A percentile compares a stretch with the other conserved stretches of the same genome.
Conservation (phyloP, 1,140 invertebrate species). For the Berghia stephanieae region DNA sequence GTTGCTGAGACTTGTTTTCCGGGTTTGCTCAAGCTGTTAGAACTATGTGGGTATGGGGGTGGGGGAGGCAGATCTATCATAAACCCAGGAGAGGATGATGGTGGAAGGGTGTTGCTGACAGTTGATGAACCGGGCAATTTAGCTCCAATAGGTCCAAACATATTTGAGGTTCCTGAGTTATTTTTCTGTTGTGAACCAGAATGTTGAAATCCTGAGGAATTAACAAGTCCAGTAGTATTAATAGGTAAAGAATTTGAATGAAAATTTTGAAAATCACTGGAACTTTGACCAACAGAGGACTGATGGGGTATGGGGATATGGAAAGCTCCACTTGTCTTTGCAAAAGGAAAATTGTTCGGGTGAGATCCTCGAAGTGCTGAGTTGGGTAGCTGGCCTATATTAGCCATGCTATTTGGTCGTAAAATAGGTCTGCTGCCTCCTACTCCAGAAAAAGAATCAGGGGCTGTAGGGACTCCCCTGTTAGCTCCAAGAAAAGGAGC, state of each 20-base stretch:
- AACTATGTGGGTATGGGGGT: slow-evolving; percentile 51
- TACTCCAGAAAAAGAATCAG: neutral
- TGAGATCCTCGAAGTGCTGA: slow-evolving; percentile 9
- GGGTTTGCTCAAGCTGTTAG: slow-evolving; percentile 53
- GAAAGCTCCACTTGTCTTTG: slow-evolving; percentile 27
- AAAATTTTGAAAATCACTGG: no score
- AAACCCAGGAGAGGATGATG: slow-evolving; percentile 42
- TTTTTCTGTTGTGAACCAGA: neutral
- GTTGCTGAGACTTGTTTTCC: slow-evolving; percentile 65
- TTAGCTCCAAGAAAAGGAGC: neutral
- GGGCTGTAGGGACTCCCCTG: neutral
- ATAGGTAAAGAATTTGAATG: no score
- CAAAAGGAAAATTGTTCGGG: slow-evolving; percentile 12
- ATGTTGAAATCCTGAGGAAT: neutral
- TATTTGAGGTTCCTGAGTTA: slow-evolving; percentile 31
- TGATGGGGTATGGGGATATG: slow-evolving; percentile 20
- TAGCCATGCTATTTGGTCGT: slow-evolving; percentile 20
- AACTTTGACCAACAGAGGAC: slow-evolving; percentile 27
- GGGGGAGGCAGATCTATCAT: slow-evolving; percentile 53
- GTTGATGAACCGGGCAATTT: slow-evolving; percentile 40
- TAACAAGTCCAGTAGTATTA: no score
- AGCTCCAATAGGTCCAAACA: slow-evolving; percentile 31
- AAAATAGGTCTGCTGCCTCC: neutral
- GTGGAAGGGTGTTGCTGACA: slow-evolving; percentile 35
- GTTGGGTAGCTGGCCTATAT: neutral